Evolutionary conservation across 1,140 invertebrate genomes (phyloP).

Genomic region (Rhopalosiphum maidis): DNA sequence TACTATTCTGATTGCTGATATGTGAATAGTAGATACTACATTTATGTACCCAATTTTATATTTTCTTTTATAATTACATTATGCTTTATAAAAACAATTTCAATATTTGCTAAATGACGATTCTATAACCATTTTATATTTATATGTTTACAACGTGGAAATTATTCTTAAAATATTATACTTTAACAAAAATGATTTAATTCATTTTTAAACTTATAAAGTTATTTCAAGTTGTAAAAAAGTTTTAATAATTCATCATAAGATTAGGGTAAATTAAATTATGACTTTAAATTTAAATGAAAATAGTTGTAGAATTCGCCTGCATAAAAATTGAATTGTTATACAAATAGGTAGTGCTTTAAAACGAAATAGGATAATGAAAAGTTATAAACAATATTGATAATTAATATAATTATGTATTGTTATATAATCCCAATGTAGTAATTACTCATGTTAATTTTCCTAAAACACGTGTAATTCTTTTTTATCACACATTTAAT

Average conservation of each 20-base stretch:
- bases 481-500: not conserved
- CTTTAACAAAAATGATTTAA: too few species aligned
- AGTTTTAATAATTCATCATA: not conserved
- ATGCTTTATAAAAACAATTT: not conserved
- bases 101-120: not conserved
- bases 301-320: not conserved
- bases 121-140: not conserved
- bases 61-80: not conserved
- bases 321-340: not conserved
- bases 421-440: not conserved
- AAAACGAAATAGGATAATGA: not conserved
- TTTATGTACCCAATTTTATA: not conserved
- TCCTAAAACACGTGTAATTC: not conserved
- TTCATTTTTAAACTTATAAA: not conserved
- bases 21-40: too few species aligned
- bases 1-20: not conserved
- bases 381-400: not conserved
- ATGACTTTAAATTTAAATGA: not conserved
- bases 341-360: not conserved
- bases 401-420: not conserved
- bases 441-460: not conserved
- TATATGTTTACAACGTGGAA: not conserved
- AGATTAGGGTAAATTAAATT: not conserved
- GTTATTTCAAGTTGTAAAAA: not conserved
- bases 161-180: too few species aligned